phyloP scores from a whole-genome alignment of 2,797 vertebrate genomes.

The Pangasius sanitwongsei region DNA sequence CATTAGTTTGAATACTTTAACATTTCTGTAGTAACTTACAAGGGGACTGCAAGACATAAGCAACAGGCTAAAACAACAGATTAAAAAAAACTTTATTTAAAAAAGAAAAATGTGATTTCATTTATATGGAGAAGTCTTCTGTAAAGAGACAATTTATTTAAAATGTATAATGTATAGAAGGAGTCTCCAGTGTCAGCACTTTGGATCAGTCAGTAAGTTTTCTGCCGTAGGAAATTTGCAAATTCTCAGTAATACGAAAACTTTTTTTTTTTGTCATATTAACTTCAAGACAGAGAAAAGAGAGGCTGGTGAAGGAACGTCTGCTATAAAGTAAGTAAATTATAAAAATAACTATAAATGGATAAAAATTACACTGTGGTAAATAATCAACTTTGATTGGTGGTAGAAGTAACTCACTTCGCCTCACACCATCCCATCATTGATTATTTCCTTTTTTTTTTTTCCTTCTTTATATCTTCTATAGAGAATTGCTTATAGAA shows the following conservation, averaged over 20 bases:
- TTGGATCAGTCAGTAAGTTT: background rate
- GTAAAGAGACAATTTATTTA: background rate
- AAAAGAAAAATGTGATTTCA: too few relatives aligned
- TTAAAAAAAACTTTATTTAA: background rate
- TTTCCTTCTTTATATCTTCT: background rate
- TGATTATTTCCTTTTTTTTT: too few relatives aligned
- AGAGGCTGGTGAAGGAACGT: background rate
- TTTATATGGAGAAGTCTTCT: background rate
- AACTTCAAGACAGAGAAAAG: background rate
- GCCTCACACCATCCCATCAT: background rate
- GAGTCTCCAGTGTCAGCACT: background rate
- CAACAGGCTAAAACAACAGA: background rate
- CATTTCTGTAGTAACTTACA: background rate
- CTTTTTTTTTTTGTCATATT: background rate
- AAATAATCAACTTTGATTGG: background rate
- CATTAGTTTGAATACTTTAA: background rate
- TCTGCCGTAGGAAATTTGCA: background rate
- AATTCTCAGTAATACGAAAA: background rate
- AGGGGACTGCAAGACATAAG: background rate
- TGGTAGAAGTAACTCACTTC: background rate
- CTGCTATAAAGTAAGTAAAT: background rate
- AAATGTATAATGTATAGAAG: background rate
- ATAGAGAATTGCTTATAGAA: background rate
- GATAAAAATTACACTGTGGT: background rate
- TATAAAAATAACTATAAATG: background rate